Evolutionary conservation across 1,140 invertebrate species (phyloP).

Genomic region (Anoplolepis gracilipes): DNA sequence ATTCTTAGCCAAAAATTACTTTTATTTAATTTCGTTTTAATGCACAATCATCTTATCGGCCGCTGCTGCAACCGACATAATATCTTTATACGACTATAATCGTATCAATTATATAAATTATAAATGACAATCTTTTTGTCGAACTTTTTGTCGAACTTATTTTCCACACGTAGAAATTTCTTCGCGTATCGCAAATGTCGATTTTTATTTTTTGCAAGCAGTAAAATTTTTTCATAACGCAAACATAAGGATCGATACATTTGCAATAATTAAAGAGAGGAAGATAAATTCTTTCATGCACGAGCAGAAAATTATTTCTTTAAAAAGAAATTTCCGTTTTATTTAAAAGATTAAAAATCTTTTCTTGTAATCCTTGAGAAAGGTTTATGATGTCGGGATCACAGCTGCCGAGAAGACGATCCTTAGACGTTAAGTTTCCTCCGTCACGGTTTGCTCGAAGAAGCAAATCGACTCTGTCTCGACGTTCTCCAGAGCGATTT

Average conservation of each 20-base stretch:
- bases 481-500: neutral
- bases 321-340: neutral
- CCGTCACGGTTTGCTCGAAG: conserved; percentile 33
- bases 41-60: conserved; percentile 57
- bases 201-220: neutral
- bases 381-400: conserved; percentile 11
- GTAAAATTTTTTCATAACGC: neutral
- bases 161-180: neutral
- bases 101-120: neutral
- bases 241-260: neutral
- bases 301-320: conserved; percentile 1
- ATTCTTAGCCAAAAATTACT: conserved; percentile 86
- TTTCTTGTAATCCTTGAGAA: neutral
- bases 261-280: neutral
- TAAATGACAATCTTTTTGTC: neutral
- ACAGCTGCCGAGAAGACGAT: conserved; percentile 72
- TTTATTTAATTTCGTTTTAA: conserved; percentile 83
- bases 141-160: neutral
- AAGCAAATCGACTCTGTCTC: neutral
- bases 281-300: neutral
- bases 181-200: neutral
- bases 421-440: conserved; percentile 68
- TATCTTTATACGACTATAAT: neutral
- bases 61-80: neutral
- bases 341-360: neutral